These are phyloP conservation scores for Leptopilina clavipes DNA, from an alignment of 1,140 invertebrate species.

Conservation along the genomic window DNA sequence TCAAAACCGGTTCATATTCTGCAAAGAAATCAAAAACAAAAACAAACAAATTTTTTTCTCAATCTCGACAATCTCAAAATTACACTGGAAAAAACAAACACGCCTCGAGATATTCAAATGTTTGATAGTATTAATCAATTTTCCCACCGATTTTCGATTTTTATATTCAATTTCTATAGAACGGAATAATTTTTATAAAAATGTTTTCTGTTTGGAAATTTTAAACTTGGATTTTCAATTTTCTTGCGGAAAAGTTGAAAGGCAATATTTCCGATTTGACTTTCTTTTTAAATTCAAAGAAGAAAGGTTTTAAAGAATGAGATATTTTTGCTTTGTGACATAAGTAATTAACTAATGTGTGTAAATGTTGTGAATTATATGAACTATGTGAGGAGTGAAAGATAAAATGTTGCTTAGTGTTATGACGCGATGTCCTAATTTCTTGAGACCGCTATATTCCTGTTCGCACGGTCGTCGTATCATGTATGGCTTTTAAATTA, in stretches of 20 bases:
- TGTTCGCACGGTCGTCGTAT: not conserved
- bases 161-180: too few species aligned
- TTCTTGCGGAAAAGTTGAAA: too few species aligned
- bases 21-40: not conserved
- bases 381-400: not conserved
- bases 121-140: not conserved
- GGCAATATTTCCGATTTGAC: not conserved
- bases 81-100: constrained; percentile 6
- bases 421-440: constrained; percentile 31
- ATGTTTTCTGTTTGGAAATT: too few species aligned
- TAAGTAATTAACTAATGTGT: not conserved
- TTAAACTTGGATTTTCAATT: too few species aligned
- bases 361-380: not conserved
- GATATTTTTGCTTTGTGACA: not conserved
- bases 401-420: constrained; percentile 1
- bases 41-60: not conserved
- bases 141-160: too few species aligned
- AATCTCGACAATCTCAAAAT: constrained; percentile 8
- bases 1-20: constrained; percentile 18
- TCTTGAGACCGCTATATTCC: constrained; percentile 18
- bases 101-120: not conserved
- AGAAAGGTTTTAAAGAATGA: not conserved
- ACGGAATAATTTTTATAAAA: too few species aligned
- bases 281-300: not conserved
- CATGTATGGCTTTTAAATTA: constrained; percentile 15